Evolutionary conservation across 2,113 vertebrate species (phyloP), one percentile per base, ranked within the genome.

Genomic region (Fulmarus glacialis): DNA sequence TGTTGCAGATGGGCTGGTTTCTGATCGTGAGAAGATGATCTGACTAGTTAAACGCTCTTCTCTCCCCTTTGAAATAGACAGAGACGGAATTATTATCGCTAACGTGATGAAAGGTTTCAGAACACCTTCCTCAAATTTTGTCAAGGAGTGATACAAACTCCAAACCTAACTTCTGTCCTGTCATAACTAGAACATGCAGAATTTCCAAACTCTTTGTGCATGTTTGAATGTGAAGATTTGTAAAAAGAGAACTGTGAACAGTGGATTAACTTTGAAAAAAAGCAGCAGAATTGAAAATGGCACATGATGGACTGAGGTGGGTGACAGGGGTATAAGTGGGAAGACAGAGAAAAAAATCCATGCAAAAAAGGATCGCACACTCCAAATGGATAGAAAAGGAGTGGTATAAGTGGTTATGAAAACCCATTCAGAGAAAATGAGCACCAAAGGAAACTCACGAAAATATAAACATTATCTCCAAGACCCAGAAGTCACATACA

Each of bases 171-270:
- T 91, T 36, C 53, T 40, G 15, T 18, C 62, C 34, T 77, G 45
- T 24, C 27, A 9, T 3, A 23, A 7, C 24, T 17, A 34, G 16
- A 62, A 48, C 8, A 19, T 0, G 4, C 5, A 83, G 45, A 42
- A 84, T 66, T 78, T 45, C 38, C 55, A 68, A 42, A 32, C 22
- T 50, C 16, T 42, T 30, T 66, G 7, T 45, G 16, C 27, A 8
- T 2, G 6, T 48, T 62, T 52, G 16, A 82, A 73, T 5, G 29
- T 14, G 22, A 92, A 82, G 36, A 79, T 71, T 48, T 36, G 24
- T 12, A 62, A 68, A 81, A 48, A 0, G 0, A n/a, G 27, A 62
- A 38, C 2, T 6, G 32, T 11, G 12, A 48, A 15, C 1, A 2
- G 45, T 42, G 43, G 17, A 70, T 67, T 22, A 84, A 66, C 11